Evolutionary conservation across 2,113 vertebrate species (phyloP).

Genomic region (Brachypodius melanocephalos): DNA sequence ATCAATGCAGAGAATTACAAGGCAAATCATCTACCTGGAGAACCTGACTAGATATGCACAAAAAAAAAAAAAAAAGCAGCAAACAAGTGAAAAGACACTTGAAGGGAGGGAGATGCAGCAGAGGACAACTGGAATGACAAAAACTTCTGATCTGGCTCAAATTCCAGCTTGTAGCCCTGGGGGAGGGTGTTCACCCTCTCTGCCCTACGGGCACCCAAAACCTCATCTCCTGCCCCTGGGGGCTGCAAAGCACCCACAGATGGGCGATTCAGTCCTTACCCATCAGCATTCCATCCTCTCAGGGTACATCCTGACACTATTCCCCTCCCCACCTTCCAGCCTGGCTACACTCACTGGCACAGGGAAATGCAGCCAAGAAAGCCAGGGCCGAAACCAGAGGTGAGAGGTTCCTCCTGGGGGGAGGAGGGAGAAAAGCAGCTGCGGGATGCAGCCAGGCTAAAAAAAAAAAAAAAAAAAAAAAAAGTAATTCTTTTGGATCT

Average conservation of each 20-base stretch:
- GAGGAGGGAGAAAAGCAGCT: neutral
- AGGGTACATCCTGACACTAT: accelerated
- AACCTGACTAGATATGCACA: neutral
- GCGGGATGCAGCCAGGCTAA: neutral
- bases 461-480: neutral
- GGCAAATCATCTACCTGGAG: neutral
- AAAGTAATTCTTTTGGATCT: neutral
- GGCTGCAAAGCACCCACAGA: neutral
- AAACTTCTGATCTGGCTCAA: neutral
- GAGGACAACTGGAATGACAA: neutral
- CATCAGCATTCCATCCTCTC: neutral
- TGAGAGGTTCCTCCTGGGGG: accelerated
- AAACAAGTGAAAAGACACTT: neutral
- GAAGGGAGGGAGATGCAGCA: neutral
- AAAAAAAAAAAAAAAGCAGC: neutral
- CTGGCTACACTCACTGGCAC: neutral
- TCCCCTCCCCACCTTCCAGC: neutral
- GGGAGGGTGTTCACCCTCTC: neutral
- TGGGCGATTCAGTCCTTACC: accelerated
- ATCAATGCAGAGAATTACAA: neutral
- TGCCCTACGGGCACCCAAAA: accelerated
- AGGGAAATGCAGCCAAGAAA: neutral
- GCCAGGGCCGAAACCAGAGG: neutral
- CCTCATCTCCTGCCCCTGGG: neutral
- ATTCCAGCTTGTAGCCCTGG: accelerated